These are phyloP conservation scores for Chauna torquata DNA, from an alignment of 2,113 vertebrate species.

Conservation along the genomic window DNA sequence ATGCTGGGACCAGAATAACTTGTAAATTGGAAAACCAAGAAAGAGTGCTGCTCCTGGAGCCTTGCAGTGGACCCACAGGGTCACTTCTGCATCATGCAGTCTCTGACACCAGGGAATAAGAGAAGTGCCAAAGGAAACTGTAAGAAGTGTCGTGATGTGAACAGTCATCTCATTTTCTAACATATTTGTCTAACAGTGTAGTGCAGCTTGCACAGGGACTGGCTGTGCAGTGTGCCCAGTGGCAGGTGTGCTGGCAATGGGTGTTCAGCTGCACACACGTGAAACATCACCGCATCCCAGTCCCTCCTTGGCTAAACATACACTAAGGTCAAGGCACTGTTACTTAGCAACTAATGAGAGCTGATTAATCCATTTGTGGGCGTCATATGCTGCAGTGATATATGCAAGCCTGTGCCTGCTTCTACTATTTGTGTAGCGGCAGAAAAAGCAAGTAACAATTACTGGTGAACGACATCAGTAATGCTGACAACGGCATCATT, in stretches of 20 bases:
- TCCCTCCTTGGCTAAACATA: conserved; percentile 30
- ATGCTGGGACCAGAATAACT: background rate
- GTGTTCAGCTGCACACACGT: rapidly evolving
- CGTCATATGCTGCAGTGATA: conserved; percentile 19
- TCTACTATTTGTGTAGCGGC: background rate
- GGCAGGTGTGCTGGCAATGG: background rate
- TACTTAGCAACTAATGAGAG: conserved; percentile 72
- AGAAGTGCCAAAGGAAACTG: background rate
- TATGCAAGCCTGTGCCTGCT: background rate
- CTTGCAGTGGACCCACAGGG: background rate
- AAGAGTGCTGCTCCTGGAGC: background rate
- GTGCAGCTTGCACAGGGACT: background rate
- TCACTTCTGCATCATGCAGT: rapidly evolving
- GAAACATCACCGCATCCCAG: background rate
- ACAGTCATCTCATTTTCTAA: background rate
- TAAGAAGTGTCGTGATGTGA: background rate
- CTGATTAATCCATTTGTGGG: conserved; percentile 65
- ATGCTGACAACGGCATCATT: background rate
- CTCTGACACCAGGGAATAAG: background rate
- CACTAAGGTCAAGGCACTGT: conserved; percentile 52
- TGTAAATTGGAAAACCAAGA: background rate
- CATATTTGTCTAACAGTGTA: background rate
- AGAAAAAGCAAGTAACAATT: conserved; percentile 52
- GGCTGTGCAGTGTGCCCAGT: background rate
- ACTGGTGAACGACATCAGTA: background rate